Evolutionary conservation across 2,113 vertebrate genomes (phyloP).

Genomic region (Antechinus flavipes): DNA sequence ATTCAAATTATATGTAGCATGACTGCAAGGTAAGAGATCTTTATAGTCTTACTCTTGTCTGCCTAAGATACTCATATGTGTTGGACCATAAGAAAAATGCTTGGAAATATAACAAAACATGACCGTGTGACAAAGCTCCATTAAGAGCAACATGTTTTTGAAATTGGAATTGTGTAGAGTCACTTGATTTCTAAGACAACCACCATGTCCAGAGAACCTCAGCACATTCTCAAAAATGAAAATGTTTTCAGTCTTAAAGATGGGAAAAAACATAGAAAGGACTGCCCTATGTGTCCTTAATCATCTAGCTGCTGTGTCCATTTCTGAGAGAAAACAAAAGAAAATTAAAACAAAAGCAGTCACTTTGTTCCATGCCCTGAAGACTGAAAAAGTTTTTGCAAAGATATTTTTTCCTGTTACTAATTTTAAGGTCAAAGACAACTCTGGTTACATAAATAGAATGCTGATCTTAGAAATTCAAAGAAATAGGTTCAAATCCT

Average conservation of each 20-base stretch:
- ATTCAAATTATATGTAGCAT: neutral
- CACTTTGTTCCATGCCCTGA: fast-evolving
- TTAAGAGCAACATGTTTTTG: conserved; percentile 15
- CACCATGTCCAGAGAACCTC: neutral
- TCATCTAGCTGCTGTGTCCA: neutral
- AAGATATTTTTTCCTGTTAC: neutral
- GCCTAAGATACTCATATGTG: neutral
- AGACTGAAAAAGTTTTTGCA: fast-evolving
- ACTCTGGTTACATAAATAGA: neutral
- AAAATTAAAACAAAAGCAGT: neutral
- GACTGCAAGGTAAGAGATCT: neutral
- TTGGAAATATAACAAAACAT: neutral
- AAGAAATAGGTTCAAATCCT: neutral
- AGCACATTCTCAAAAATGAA: fast-evolving
- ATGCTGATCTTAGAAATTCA: neutral
- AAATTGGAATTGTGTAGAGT: conserved; percentile 16
- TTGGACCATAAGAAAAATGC: neutral
- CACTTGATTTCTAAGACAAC: conserved; percentile 34
- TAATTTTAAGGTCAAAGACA: neutral
- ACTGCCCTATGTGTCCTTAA: fast-evolving
- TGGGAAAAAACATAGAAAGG: neutral
- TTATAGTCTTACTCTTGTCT: neutral
- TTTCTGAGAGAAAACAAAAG: neutral
- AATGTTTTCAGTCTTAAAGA: neutral
- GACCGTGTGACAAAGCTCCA: conserved; percentile 31